Evolutionary conservation across 2,888 invertebrate genomes (phyloP), one percentile per base, ranked within the genome.

Genomic region (Orchesella flavescens): DNA sequence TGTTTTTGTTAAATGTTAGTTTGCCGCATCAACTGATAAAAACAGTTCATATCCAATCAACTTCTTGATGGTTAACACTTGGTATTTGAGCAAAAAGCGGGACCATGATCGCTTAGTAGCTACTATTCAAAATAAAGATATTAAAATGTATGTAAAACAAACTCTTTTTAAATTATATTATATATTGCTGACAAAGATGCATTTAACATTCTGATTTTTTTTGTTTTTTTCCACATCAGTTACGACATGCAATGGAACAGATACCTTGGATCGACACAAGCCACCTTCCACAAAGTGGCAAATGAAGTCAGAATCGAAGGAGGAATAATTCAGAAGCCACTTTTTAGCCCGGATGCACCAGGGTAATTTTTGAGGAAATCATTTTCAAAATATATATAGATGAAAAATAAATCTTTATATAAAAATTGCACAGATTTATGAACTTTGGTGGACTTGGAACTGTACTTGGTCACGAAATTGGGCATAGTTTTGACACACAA

Each of bases 241-340:
- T 21, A n/a, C 4, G 49, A 69, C 21, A 13, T 23, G 10, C 12
- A 53, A 1, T 69, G 69, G 69, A 69, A 23, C 23, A 5, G n/a
- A 12, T 69, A 69, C 13, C n/a, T 69, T 4, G 69, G 69, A 5
- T 5, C 9, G 5, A 21, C 15, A 5, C 24, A 69, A 7, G 69
- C 69, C 0, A 9, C 43, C 1, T 69, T 21, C 15, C 1, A 12
- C 2, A 21, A n/a, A 15, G 1, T n/a, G 5, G 5, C 13, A 7
- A 69, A 69, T 49, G 21, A 68, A 49, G 21, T 43, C n/a, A 15
- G 65, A 21, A 23, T 75, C 7, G 49, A 75, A 17, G 76, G 24
- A 10, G 76, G 76, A 53, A 44, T 66, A 9, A 61, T 75, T n/a
- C 75, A 75, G 44, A 65, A 65, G 5, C 75, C 75, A 15, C 17